phyloP scores from a whole-genome alignment of 2,888 invertebrate species.

The Cacoxenus indagator region DNA sequence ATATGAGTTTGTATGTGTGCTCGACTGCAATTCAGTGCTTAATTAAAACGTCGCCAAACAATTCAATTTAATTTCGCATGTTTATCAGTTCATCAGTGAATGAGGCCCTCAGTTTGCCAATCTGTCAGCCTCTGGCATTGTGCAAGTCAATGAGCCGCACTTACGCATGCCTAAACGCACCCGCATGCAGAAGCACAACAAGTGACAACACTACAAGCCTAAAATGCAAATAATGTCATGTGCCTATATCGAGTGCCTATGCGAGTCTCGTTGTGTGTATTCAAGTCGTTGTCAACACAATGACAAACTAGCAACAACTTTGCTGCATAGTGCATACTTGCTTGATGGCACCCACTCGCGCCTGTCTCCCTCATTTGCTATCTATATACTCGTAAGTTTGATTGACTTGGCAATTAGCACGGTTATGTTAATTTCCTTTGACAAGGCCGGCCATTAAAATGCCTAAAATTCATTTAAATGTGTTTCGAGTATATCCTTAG shows the following conservation, averaged over 20 bases:
- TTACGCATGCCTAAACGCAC: background rate
- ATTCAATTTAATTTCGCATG: slow-evolving; percentile 40
- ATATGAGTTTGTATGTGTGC: background rate
- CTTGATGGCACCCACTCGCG: too few species aligned
- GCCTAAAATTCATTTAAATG: slow-evolving; percentile 55
- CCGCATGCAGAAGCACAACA: background rate
- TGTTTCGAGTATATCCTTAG: too few species aligned
- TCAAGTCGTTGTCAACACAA: slow-evolving; percentile 19
- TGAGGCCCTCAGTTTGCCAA: background rate
- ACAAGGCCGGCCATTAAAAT: slow-evolving; percentile 53
- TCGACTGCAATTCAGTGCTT: slow-evolving; percentile 31
- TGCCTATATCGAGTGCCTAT: background rate
- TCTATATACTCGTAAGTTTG: background rate
- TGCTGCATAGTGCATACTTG: too few species aligned
- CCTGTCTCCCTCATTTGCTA: too few species aligned
- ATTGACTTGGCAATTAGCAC: slow-evolving; percentile 10
- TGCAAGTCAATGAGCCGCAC: background rate
- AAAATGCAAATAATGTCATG: slow-evolving; percentile 17
- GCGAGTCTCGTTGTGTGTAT: background rate
- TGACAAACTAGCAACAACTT: slow-evolving; percentile 24
- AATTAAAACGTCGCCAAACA: slow-evolving; percentile 55
- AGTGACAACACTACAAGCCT: background rate
- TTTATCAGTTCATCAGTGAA: slow-evolving; percentile 44
- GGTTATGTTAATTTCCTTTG: slow-evolving; percentile 54
- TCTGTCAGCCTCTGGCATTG: background rate